These are phyloP conservation scores for Zosterops borbonicus DNA, from an alignment of 2,113 vertebrate species.

Conservation along the genomic window DNA sequence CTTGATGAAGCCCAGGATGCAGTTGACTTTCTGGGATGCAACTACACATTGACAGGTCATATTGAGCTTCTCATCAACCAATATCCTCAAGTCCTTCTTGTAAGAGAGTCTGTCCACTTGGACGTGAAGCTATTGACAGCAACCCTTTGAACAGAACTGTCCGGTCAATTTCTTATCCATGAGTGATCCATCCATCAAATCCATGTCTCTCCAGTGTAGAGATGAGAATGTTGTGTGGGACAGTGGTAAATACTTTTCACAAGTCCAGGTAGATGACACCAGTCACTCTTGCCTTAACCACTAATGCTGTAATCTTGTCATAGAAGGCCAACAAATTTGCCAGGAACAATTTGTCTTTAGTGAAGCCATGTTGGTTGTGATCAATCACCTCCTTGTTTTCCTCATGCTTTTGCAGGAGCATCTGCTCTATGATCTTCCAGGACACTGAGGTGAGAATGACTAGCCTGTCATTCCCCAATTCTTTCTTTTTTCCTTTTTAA, in stretches of 20 bases:
- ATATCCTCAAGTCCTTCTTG: not conserved
- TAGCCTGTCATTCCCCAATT: not conserved
- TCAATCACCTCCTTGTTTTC: not conserved
- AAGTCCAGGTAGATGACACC: not conserved
- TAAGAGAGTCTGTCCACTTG: not conserved
- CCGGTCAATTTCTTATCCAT: not conserved
- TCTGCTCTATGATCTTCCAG: not conserved
- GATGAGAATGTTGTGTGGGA: not conserved
- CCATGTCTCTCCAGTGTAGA: not conserved
- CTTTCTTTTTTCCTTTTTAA: not conserved
- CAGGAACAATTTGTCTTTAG: not conserved
- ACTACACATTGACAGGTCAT: not conserved
- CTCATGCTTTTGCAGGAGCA: not conserved
- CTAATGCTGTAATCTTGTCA: not conserved
- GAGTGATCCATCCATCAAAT: not conserved
- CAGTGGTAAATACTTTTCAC: not conserved
- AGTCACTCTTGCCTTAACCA: not conserved
- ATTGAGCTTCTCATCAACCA: not conserved
- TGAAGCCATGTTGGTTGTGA: not conserved
- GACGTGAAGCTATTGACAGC: not conserved
- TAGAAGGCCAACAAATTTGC: not conserved
- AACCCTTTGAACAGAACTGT: rapidly evolving
- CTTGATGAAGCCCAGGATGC: not conserved
- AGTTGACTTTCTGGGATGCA: not conserved
- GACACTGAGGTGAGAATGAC: not conserved